phyloP scores from a whole-genome alignment of 2,113 vertebrate species.

The Rhynchomys soricoides region DNA sequence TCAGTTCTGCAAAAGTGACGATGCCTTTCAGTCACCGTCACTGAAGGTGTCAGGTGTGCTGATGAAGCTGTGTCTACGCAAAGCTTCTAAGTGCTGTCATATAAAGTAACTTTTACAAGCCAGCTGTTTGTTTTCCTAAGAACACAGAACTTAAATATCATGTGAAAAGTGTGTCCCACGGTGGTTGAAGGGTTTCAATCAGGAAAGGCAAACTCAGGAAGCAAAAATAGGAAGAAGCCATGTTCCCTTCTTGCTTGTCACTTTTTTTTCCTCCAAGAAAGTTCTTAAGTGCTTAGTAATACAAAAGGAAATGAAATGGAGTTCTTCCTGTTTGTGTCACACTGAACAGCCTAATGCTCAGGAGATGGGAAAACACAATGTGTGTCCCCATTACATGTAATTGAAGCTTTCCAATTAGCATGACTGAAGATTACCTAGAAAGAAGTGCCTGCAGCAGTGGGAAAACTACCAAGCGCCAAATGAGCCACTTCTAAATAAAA shows the following conservation, averaged over 20 bases:
- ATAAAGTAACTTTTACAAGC: constrained; percentile 46
- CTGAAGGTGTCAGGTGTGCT: neutral
- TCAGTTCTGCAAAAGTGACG: neutral
- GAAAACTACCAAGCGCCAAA: constrained; percentile 38
- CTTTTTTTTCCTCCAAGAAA: neutral
- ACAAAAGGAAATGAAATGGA: constrained; percentile 3
- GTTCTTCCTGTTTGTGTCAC: neutral
- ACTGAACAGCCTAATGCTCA: neutral
- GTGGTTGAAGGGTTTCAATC: constrained; percentile 31
- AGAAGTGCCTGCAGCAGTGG: neutral
- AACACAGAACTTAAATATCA: constrained; percentile 60
- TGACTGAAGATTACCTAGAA: constrained; percentile 27
- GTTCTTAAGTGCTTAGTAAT: constrained; percentile 21
- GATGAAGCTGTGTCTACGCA: neutral
- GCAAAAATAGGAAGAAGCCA: constrained; percentile 28
- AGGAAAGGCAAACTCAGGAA: constrained; percentile 56
- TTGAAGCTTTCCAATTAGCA: constrained; percentile 23
- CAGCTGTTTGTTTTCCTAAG: constrained; percentile 45
- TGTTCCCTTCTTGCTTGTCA: neutral
- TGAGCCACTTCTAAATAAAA: constrained; percentile 49
- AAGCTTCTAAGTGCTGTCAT: neutral
- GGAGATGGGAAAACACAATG: neutral
- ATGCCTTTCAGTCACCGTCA: neutral
- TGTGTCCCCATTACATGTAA: neutral
- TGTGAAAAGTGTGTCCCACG: neutral